Conservation (phyloP, 2,797 vertebrate genomes). For the Poliocrania exsul region DNA sequence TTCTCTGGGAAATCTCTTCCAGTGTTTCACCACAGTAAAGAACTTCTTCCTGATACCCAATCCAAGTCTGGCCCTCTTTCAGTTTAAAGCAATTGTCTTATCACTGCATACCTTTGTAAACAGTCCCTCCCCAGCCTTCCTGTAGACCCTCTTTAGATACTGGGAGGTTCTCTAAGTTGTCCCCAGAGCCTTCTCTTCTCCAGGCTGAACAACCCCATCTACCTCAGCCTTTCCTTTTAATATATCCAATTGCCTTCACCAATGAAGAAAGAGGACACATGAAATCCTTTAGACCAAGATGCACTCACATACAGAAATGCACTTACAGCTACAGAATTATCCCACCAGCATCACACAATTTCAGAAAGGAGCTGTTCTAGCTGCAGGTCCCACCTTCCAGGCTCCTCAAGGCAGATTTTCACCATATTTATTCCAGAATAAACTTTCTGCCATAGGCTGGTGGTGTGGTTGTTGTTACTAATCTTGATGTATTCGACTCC, state of each 20-base stretch:
- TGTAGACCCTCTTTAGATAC: fast-evolving
- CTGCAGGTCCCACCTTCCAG: not conserved
- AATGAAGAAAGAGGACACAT: not conserved
- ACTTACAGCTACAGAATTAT: not conserved
- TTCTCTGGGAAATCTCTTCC: not conserved
- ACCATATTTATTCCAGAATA: not conserved
- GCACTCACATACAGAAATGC: not conserved
- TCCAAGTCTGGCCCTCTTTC: not conserved
- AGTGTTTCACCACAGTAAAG: not conserved
- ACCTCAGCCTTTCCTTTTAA: not conserved
- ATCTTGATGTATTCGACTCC: not conserved
- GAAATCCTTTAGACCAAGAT: not conserved
- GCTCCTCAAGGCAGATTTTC: not conserved
- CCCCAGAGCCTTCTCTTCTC: not conserved
- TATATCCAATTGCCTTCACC: not conserved
- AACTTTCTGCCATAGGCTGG: not conserved
- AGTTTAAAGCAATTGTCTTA: not conserved
- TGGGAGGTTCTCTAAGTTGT: not conserved
- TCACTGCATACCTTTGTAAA: not conserved
- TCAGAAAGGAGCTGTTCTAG: not conserved
- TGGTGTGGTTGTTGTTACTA: fast-evolving
- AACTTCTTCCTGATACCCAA: not conserved
- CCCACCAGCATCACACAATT: not conserved
- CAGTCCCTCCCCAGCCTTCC: not conserved
- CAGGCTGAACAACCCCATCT: not conserved